Evolutionary conservation across 1,140 invertebrate genomes (phyloP), one percentile per base, ranked within the genome.

Genomic region (Drosophila melanica): DNA sequence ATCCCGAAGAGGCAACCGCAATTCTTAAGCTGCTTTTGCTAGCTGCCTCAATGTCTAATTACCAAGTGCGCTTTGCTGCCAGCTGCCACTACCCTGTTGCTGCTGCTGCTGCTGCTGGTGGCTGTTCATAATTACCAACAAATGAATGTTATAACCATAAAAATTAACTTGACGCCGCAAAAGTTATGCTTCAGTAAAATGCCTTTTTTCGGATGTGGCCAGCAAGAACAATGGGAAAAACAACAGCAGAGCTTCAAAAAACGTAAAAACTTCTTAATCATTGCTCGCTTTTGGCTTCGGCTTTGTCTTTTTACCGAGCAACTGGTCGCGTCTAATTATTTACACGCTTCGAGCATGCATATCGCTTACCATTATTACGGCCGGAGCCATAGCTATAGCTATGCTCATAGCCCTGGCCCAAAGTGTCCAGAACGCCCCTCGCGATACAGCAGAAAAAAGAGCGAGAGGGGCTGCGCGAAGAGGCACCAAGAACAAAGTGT

Each of bases 141-240:
- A 89, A 89, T 90, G 85, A 85, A 90, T 84, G 84, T 89, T 89
- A 77, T 84, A 89, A 67, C 69, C 84, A 90, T 89, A 89, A 89
- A 84, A 87, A 89, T 87, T 89, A 74, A 82, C 76, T 89, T 89
- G 69, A 77, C 59, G 69, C 73, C 68, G 76, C 84, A 64, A 37
- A 74, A 89, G 79, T 87, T 89, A 84, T 89, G 82, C 84, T 87
- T 87, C 76, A 84, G 84, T 87, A 80, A 90, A 84, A 89, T 80
- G 75, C 77, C 67, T 67, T 71, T 78, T 66, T 69, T 65, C 33
- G 45, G 66, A 58, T 42, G 35, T 44, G 58, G 66, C 66, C 53
- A 66, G 30, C 41, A n/a, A 42, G 76, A 65, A 55, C 39, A 45
- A 18, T 47, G 54, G 55, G 42, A 53, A 60, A 37, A 60, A 42